Evolutionary conservation across 1,140 invertebrate species (phyloP).

Genomic region (Rhopalosiphum padi): DNA sequence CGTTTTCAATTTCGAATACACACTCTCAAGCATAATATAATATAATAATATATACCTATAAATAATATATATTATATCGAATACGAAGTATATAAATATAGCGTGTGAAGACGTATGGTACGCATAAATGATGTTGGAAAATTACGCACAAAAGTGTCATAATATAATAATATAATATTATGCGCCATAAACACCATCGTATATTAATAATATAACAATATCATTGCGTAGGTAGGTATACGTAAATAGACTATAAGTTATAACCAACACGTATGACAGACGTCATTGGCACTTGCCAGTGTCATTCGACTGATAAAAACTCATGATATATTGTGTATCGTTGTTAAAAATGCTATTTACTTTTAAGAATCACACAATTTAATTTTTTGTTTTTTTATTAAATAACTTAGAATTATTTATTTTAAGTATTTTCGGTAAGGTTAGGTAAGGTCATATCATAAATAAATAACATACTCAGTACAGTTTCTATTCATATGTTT

Average conservation of each 20-base stretch:
- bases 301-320: not conserved
- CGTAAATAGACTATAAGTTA: too few species aligned
- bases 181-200: not conserved
- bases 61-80: not conserved
- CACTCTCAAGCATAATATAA: constrained; percentile 2
- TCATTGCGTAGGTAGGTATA: not conserved
- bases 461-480: not conserved
- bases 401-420: not conserved
- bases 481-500: too few species aligned
- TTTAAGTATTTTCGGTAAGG: too few species aligned
- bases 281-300: too few species aligned
- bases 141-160: not conserved
- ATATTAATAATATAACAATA: too few species aligned
- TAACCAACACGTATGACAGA: too few species aligned
- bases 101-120: not conserved
- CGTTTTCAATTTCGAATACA: constrained; percentile 10
- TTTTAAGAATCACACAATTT: not conserved
- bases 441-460: too few species aligned
- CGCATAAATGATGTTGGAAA: not conserved
- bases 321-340: not conserved
- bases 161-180: not conserved
- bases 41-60: not conserved
- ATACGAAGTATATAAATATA: not conserved
- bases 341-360: not conserved
- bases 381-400: not conserved